phyloP scores from a whole-genome alignment of 2,888 invertebrate genomes.

The Iselma pallidipennis region DNA sequence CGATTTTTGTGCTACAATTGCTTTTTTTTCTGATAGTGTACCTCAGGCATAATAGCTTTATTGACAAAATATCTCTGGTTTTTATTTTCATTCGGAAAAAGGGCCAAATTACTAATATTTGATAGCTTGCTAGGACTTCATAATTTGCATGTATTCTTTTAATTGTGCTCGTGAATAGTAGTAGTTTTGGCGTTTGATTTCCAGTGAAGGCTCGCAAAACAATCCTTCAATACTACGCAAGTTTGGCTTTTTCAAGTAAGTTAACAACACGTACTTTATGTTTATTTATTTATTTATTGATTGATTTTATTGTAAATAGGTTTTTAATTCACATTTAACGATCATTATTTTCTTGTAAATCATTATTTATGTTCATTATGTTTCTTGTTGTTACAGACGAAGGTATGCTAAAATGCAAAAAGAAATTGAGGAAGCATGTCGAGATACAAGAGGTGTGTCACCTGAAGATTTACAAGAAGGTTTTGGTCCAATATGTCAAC shows the following conservation, averaged over 20 bases:
- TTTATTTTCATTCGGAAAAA: no score
- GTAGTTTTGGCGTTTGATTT: conserved; percentile 61
- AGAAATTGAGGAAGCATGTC: conserved; percentile 91
- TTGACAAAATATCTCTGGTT: no score
- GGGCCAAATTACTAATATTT: no score
- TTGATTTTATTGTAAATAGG: no score
- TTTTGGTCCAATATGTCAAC: conserved; percentile 44
- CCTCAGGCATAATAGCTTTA: no score
- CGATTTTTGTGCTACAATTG: no score
- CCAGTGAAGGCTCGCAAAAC: conserved; percentile 71
- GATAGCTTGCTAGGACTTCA: no score
- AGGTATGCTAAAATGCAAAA: conserved; percentile 85
- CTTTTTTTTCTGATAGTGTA: no score
- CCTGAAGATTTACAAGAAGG: conserved; percentile 59
- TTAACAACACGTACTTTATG: no score
- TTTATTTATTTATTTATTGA: no score
- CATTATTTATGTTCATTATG: neutral
- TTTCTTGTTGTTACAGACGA: conserved; percentile 67
- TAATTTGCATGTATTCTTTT: conserved; percentile 14
- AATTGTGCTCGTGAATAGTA: conserved; percentile 24
- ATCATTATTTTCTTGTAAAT: neutral
- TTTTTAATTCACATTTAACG: no score
- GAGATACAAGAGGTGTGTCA: conserved; percentile 65
- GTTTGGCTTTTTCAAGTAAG: conserved; percentile 75
- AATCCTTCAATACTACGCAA: conserved; percentile 73